These are phyloP conservation scores for Sander lucioperca DNA, from an alignment of 2,113 vertebrate species.

Conservation along the genomic window DNA sequence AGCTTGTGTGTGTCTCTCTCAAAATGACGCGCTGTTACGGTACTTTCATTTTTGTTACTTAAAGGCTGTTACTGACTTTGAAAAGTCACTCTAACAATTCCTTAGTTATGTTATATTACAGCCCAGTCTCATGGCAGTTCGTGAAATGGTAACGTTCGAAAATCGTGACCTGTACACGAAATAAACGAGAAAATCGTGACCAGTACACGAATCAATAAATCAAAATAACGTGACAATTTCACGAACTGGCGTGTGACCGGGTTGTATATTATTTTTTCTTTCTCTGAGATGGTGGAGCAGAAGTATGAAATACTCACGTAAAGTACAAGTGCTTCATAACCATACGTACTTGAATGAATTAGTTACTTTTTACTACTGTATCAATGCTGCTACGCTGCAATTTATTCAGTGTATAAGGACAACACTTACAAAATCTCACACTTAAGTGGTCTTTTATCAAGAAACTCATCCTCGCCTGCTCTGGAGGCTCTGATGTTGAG, in stretches of 20 bases:
- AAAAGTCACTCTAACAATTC: not conserved
- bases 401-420: conserved; percentile 2
- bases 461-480: conserved; percentile 2
- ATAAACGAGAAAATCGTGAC: no score
- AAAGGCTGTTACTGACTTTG: not conserved
- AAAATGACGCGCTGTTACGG: not conserved
- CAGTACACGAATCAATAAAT: no score
- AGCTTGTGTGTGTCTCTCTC: not conserved
- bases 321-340: not conserved
- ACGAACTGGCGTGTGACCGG: no score
- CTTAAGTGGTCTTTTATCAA: conserved; percentile 19
- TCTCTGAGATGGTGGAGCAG: not conserved
- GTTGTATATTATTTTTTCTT: no score
- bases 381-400: not conserved
- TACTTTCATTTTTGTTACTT: not conserved
- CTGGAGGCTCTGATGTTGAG: not conserved
- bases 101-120: not conserved
- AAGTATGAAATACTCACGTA: not conserved
- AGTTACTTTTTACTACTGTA: not conserved
- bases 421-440: conserved; percentile 21
- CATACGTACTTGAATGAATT: not conserved
- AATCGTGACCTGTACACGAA: no score
- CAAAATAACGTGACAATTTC: no score
- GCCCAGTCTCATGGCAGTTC: no score
- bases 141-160: no score